These are phyloP conservation scores for Anoncus sp. DNA, from an alignment of 2,888 invertebrate genomes.

Conservation along the genomic window DNA sequence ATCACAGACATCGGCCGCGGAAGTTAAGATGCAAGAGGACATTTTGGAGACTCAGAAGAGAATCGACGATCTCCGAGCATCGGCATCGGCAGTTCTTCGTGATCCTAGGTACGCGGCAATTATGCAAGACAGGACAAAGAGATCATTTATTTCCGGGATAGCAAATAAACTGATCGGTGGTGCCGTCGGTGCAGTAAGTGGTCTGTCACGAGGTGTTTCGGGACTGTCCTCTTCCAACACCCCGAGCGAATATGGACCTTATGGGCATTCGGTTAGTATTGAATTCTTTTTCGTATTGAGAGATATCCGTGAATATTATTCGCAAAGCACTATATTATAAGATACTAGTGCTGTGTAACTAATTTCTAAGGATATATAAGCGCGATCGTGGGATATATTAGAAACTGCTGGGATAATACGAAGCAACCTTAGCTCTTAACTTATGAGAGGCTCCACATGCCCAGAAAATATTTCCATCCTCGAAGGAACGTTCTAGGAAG, in stretches of 20 bases:
- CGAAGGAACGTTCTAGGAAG: too few species aligned
- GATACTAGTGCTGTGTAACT: too few species aligned
- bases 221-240: conserved; percentile 70
- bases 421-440: too few species aligned
- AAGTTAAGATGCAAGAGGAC: conserved; percentile 59
- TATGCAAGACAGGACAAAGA: conserved; percentile 76
- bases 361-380: too few species aligned
- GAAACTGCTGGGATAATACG: too few species aligned
- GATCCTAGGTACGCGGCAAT: conserved; percentile 72
- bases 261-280: conserved; percentile 67
- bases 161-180: conserved; percentile 78
- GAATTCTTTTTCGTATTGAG: not conserved
- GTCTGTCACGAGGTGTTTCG: conserved; percentile 73
- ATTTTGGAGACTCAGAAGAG: conserved; percentile 65
- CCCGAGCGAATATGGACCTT: conserved; percentile 57
- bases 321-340: too few species aligned
- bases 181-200: conserved; percentile 74
- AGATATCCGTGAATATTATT: not conserved
- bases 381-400: too few species aligned
- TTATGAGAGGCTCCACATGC: too few species aligned
- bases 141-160: conserved; percentile 78
- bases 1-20: conserved; percentile 38
- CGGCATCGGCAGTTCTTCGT: conserved; percentile 68
- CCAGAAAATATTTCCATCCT: too few species aligned
- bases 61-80: conserved; percentile 65